These are phyloP conservation scores for Latrodectus hesperus DNA, from an alignment of 2,888 invertebrate species.

Conservation along the genomic window DNA sequence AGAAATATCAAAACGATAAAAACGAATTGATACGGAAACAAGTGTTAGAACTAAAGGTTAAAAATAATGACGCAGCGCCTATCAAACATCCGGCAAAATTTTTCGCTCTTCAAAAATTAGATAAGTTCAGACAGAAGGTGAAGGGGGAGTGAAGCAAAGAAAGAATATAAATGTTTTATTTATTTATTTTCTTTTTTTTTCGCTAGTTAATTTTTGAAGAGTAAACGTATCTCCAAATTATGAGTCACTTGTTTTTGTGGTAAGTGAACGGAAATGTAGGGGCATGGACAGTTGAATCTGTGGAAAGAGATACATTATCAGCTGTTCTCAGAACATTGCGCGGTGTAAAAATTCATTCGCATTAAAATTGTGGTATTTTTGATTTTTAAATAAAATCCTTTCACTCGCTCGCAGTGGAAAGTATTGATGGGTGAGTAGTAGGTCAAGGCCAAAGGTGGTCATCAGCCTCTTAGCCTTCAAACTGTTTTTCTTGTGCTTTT, in stretches of 20 bases:
- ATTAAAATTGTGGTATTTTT: conserved; percentile 18
- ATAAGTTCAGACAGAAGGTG: no score
- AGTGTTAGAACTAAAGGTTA: not conserved
- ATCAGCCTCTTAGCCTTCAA: not conserved
- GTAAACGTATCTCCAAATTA: not conserved
- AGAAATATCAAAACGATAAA: no score
- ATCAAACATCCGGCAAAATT: conserved; percentile 5
- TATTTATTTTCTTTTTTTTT: no score
- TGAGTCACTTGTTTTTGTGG: conserved; percentile 56
- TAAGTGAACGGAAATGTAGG: conserved; percentile 49
- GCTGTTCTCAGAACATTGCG: conserved; percentile 29
- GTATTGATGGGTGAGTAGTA: not conserved
- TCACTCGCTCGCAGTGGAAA: not conserved
- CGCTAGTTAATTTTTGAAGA: no score
- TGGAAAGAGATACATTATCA: conserved; percentile 14
- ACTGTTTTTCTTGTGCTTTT: not conserved
- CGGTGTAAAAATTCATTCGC: conserved; percentile 1
- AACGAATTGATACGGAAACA: no score
- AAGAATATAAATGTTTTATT: not conserved
- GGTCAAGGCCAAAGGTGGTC: not conserved
- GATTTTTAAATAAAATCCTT: not conserved
- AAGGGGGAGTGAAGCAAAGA: not conserved
- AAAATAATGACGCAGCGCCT: not conserved
- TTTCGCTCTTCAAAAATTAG: no score
- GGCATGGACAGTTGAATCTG: not conserved